A percentile compares a stretch with the other conserved stretches of the same genome.
Evolutionary conservation across 2,888 invertebrate genomes (phyloP).

Genomic region (Hirudinaria manillensis): DNA sequence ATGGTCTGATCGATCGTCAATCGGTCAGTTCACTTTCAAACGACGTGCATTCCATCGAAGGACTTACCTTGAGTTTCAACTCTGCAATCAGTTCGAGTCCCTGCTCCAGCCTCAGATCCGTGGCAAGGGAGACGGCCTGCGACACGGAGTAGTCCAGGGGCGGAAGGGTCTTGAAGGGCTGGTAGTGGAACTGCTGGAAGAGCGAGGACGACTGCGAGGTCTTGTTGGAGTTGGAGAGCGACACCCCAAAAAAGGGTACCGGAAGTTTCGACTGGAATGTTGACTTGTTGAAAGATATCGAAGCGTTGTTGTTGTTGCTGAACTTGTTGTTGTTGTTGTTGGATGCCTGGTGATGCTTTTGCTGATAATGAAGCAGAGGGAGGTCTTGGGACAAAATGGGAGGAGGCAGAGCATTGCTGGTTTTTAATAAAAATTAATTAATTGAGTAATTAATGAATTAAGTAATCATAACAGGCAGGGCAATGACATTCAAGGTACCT

Average conservation of each 20-base stretch:
- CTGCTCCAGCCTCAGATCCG: conserved; percentile 72
- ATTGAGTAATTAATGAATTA: too few relatives aligned
- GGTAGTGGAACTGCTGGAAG: neutral
- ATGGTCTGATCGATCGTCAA: too few relatives aligned
- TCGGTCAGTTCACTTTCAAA: too few relatives aligned
- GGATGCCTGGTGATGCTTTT: neutral
- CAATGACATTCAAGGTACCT: too few relatives aligned
- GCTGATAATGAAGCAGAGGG: too few relatives aligned
- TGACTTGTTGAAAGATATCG: conserved; percentile 5
- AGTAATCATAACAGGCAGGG: too few relatives aligned
- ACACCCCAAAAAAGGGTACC: neutral
- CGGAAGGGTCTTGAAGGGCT: neutral
- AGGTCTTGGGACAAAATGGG: too few relatives aligned
- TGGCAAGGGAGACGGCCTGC: conserved; percentile 59
- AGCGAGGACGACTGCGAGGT: neutral
- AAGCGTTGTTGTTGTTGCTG: conserved; percentile 18
- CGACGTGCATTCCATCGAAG: neutral
- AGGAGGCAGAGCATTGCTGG: too few relatives aligned
- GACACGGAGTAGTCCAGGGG: conserved; percentile 30
- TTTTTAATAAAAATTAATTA: too few relatives aligned
- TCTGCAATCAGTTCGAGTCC: conserved; percentile 74
- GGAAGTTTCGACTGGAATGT: conserved; percentile 12
- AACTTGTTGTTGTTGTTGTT: conserved; percentile 1
- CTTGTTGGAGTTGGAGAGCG: neutral
- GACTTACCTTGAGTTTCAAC: conserved; percentile 61